Base-by-base conservation (phyloP, 2,888 invertebrate genomes). In the Hydriomena furcata region DNA sequence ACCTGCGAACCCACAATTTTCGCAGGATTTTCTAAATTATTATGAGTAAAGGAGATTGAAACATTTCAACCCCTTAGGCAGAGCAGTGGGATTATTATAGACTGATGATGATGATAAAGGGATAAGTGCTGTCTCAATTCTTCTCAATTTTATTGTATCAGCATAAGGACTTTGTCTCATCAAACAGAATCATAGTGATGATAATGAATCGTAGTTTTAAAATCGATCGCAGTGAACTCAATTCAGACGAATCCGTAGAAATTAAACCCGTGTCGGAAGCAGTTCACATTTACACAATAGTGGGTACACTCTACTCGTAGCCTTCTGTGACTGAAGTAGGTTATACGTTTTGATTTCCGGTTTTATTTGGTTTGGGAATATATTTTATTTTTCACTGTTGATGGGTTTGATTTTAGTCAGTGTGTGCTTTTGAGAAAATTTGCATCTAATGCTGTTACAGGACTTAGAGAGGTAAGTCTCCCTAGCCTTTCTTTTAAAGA, bases 221-320 rank as follows among this genome's bases (percentile, higher is more conserved):
- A 62, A 64, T 64, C 63, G 56, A 64, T 62, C 54, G 51, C 44
- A 42, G 58, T 61, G 58, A 58, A 62, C 60, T 62, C 58, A 62
- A 62, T 64, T 62, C 60, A 62, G 57, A 62, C 54, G 63, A 63
- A 65, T 60, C 65, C 65, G 47, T 65, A 65, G 58, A 63, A 61
- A 61, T 59, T 51, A 61, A 62, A 52, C 53, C 61, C 61, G 49
- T 52, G 58, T 58, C 56, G 60, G 48, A 52, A 61, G 57, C 46
- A 60, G 43, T 47, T 52, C 38, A 52, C 60, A 55, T 49, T 45
- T 46, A 52, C 55, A 50, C 52, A 58, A 52, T 49, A 58, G 60
- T 58, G 45, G 43, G n/a, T n/a, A n/a, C 36, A 41, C 42, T 52
- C 30, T 50, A n/a, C n/a, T n/a, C n/a, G n/a, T n/a, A 51, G 49